Evolutionary conservation across 2,113 vertebrate species (phyloP).

Genomic region (Ochotona curzoniae): DNA sequence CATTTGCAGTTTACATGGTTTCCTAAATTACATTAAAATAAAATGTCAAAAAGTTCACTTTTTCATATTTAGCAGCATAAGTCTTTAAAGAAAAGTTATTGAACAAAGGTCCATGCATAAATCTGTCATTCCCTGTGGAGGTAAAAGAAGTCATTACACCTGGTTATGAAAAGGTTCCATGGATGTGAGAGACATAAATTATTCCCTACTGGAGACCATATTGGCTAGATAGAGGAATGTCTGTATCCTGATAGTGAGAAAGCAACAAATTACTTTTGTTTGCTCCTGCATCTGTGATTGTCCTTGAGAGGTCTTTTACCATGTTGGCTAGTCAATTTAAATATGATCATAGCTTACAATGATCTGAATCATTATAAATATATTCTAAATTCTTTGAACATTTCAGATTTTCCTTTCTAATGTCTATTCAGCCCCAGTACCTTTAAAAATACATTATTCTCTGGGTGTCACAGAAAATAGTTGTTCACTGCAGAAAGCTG

Average conservation of each 20-base stretch:
- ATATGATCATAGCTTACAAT: background rate
- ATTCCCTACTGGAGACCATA: slow-evolving; percentile 69
- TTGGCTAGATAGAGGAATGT: slow-evolving; percentile 62
- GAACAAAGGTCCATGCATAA: slow-evolving; percentile 75
- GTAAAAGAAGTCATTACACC: slow-evolving; percentile 74
- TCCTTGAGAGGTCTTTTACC: slow-evolving; percentile 61
- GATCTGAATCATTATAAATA: slow-evolving; percentile 5
- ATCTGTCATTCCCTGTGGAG: slow-evolving; percentile 65
- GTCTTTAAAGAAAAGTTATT: slow-evolving; percentile 78
- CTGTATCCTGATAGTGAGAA: slow-evolving; percentile 69
- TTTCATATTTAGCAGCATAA: slow-evolving; percentile 69
- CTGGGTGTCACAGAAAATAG: slow-evolving; percentile 42
- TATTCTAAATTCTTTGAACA: slow-evolving; percentile 41
- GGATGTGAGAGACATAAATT: slow-evolving; percentile 68
- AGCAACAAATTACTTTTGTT: slow-evolving; percentile 63
- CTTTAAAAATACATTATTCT: slow-evolving; percentile 54
- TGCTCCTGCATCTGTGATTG: slow-evolving; percentile 27
- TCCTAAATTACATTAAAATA: slow-evolving; percentile 78
- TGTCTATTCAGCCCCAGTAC: background rate
- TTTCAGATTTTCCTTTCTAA: slow-evolving; percentile 43
- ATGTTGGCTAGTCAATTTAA: slow-evolving; percentile 38
- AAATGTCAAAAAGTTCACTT: slow-evolving; percentile 75
- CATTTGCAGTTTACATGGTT: slow-evolving; percentile 73
- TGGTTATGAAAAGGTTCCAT: slow-evolving; percentile 71
- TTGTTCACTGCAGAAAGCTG: slow-evolving; percentile 50